These are phyloP conservation scores for Automeris io DNA, from an alignment of 2,888 invertebrate genomes.

Conservation along the genomic window DNA sequence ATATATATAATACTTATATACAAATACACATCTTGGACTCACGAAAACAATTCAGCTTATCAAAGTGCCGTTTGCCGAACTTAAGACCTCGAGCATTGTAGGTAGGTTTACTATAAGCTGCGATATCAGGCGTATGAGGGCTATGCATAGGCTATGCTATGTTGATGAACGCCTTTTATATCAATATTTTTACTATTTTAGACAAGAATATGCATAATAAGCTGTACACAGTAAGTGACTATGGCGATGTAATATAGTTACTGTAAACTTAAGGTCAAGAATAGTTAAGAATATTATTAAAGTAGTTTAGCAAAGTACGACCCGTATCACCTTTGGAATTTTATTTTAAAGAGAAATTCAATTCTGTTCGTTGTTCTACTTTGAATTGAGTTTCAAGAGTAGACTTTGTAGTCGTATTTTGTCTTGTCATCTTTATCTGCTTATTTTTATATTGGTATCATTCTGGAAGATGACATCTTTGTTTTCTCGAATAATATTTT, in stretches of 20 bases:
- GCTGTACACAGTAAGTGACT: not conserved
- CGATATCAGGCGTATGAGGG: too few species aligned
- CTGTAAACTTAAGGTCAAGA: not conserved
- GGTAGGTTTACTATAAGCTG: too few species aligned
- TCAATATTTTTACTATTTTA: too few species aligned
- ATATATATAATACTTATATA: too few species aligned
- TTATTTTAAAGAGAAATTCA: conserved; percentile 14
- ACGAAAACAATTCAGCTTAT: too few species aligned
- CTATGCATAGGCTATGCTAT: too few species aligned
- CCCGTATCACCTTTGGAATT: conserved; percentile 3
- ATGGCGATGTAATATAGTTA: not conserved
- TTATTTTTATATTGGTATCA: conserved; percentile 13
- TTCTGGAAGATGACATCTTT: conserved; percentile 13
- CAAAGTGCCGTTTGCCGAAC: too few species aligned
- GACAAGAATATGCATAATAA: too few species aligned
- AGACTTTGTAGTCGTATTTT: conserved; percentile 14
- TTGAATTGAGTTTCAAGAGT: conserved; percentile 13
- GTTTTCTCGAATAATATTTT: conserved; percentile 9
- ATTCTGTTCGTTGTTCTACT: conserved; percentile 14
- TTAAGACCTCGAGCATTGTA: too few species aligned
- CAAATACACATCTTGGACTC: too few species aligned
- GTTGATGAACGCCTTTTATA: too few species aligned
- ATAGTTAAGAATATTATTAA: conserved; percentile 1
- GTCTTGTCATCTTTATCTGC: conserved; percentile 14
- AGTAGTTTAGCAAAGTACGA: conserved; percentile 1